Percentiles rank a stretch among this genome's conserved stretches.
phyloP scores from a whole-genome alignment of 2,888 invertebrate genomes.

The Diplazon laetatorius region DNA sequence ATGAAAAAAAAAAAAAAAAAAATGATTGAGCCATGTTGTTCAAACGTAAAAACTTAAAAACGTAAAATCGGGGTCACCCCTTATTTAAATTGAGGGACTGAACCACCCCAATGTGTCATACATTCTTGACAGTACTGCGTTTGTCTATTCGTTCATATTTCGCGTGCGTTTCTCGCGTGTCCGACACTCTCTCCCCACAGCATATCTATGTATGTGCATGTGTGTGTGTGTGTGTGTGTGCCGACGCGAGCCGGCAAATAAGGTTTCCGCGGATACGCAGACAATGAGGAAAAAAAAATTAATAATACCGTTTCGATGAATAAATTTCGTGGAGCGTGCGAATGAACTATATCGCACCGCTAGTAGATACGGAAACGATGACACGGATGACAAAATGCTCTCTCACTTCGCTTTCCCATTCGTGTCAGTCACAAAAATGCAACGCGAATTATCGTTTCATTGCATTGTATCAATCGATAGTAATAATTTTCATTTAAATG shows the following conservation, averaged over 20 bases:
- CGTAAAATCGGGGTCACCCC: too few species aligned
- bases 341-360: conserved; percentile 78
- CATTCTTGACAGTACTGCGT: conserved; percentile 66
- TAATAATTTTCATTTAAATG: too few species aligned
- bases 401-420: conserved; percentile 40
- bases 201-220: too few species aligned
- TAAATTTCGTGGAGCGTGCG: conserved; percentile 81
- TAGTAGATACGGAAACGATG: conserved; percentile 61
- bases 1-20: too few species aligned
- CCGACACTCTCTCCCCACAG: conserved; percentile 15
- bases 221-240: conserved; percentile 48
- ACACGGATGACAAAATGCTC: conserved; percentile 58
- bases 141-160: conserved; percentile 59
- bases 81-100: too few species aligned
- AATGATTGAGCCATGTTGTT: too few species aligned
- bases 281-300: conserved; percentile 81
- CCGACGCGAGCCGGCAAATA: conserved; percentile 55
- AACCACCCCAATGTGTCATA: too few species aligned
- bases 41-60: too few species aligned
- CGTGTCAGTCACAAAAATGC: conserved; percentile 25
- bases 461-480: too few species aligned
- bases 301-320: conserved; percentile 78
- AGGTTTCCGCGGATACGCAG: conserved; percentile 69
- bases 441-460: conserved; percentile 21
- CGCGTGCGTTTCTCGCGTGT: conserved; percentile 63